Percentiles rank a stretch among this genome's conserved stretches.
Conservation (phyloP, 92 coral and sea anemone genomes). For the Micromussa lordhowensis region DNA sequence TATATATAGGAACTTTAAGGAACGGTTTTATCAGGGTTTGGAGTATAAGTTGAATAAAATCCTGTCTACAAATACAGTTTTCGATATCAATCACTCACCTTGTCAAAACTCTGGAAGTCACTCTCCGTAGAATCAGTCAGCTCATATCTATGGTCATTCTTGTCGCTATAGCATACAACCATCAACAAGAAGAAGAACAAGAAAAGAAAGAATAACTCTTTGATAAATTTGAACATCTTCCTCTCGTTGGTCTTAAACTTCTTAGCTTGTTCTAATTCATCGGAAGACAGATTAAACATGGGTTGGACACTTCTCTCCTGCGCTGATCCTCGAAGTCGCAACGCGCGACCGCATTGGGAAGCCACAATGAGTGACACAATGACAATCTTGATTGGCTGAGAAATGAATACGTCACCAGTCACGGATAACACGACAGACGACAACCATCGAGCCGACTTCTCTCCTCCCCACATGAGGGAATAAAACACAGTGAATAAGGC, state of each 20-base stretch:
- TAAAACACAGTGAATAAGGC: constrained; percentile 56
- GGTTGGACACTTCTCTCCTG: constrained; percentile 49
- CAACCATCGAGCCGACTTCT: constrained; percentile 65
- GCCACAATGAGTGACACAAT: constrained; percentile 53
- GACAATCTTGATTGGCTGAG: constrained; percentile 53
- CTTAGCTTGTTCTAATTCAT: neutral
- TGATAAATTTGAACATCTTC: constrained; percentile 23
- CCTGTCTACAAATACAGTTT: neutral
- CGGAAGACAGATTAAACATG: constrained; percentile 7
- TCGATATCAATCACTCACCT: neutral
- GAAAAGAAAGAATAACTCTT: constrained; percentile 2
- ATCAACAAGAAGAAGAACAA: constrained; percentile 1
- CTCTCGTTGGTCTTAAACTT: constrained; percentile 18
- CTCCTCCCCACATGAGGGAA: constrained; percentile 45
- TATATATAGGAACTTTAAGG: too few species aligned
- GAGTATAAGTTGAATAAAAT: too few species aligned
- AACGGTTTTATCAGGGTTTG: too few species aligned
- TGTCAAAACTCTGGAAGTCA: neutral
- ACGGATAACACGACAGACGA: constrained; percentile 51
- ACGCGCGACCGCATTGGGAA: constrained; percentile 37
- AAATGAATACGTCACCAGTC: constrained; percentile 43
- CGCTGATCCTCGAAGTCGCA: constrained; percentile 27
- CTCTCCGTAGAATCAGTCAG: neutral
- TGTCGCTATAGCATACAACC: constrained; percentile 39
- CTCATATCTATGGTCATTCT: neutral